Evolutionary conservation across 2,888 invertebrate species (phyloP).

Genomic region (Adineta ricciae): DNA sequence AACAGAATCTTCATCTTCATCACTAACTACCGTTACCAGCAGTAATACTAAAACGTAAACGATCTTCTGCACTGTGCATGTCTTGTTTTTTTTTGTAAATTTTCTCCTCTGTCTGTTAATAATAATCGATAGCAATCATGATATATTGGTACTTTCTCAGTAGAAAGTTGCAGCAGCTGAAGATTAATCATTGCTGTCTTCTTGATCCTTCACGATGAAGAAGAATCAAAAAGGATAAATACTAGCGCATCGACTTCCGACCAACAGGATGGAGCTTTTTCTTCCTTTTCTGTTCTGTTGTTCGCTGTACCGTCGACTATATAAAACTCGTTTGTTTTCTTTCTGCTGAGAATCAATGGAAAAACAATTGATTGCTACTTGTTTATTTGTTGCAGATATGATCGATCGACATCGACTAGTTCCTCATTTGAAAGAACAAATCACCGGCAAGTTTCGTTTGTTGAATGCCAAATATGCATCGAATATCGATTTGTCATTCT

Average conservation of each 20-base stretch:
- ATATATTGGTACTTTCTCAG: background rate
- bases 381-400: background rate
- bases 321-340: background rate
- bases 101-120: background rate
- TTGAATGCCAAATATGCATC: background rate
- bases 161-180: too few relatives aligned
- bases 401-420: background rate
- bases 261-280: background rate
- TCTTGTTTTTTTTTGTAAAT: background rate
- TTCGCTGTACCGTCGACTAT: background rate
- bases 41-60: background rate
- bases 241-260: background rate
- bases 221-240: background rate
- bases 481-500: too few relatives aligned
- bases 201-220: too few relatives aligned
- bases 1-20: slow-evolving; percentile 3
- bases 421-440: background rate
- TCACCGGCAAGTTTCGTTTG: background rate
- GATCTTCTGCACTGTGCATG: too few relatives aligned
- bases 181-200: too few relatives aligned
- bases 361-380: background rate
- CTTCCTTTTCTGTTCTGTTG: background rate
- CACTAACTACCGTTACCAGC: background rate
- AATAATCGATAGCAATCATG: background rate
- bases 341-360: background rate